Evolutionary conservation across 1,140 invertebrate genomes (phyloP).

Genomic region (Drosophila punjabiensis): DNA sequence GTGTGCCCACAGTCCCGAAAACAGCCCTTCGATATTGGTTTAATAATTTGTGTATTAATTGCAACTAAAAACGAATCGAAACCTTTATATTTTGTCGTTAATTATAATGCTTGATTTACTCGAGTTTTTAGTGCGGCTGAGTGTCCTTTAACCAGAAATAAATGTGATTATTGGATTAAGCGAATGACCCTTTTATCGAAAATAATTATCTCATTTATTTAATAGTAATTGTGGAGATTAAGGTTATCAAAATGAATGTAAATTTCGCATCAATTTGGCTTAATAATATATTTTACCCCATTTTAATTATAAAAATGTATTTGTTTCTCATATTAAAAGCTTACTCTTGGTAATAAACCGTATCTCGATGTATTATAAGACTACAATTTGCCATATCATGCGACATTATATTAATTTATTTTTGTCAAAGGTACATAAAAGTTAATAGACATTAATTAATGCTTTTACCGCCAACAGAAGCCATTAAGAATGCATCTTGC

Average conservation of each 20-base stretch:
- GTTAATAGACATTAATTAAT: slow-evolving; percentile 14
- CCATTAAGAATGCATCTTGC: slow-evolving; percentile 14
- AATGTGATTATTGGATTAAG: slow-evolving; percentile 3
- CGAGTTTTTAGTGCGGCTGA: background rate
- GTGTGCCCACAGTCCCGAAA: slow-evolving; percentile 4
- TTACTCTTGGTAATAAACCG: background rate
- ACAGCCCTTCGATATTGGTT: slow-evolving; percentile 48
- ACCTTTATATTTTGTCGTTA: background rate
- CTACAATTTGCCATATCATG: slow-evolving; percentile 4
- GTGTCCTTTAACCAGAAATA: background rate
- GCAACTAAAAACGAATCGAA: slow-evolving; percentile 11
- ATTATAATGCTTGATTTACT: slow-evolving; percentile 9
- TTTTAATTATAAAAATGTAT: background rate
- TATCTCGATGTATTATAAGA: background rate
- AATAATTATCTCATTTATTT: slow-evolving; percentile 4
- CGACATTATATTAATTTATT: slow-evolving; percentile 4
- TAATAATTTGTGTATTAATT: slow-evolving; percentile 64
- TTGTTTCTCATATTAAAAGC: background rate
- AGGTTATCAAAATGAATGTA: background rate
- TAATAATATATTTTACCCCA: background rate
- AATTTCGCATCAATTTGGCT: background rate
- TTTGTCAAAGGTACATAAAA: slow-evolving; percentile 10
- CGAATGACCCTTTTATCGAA: background rate
- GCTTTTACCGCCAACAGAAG: slow-evolving; percentile 5
- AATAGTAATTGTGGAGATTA: background rate